Conservation (phyloP, 2,888 invertebrate species). For the Thymelicus lineola region DNA sequence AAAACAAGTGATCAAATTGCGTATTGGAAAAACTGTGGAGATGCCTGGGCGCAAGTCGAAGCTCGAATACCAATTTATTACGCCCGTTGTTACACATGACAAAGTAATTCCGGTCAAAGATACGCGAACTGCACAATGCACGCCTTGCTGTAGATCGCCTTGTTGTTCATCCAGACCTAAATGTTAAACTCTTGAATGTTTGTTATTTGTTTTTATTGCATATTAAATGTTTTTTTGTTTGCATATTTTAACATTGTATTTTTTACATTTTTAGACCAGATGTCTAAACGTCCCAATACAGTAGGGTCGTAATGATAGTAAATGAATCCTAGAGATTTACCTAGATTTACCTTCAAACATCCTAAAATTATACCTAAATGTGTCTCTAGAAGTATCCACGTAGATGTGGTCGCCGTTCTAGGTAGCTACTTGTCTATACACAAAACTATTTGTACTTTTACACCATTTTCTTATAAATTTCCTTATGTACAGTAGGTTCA, state of each 20-base stretch:
- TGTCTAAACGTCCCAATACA: no score
- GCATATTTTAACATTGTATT: constrained; percentile 16
- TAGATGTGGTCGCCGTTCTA: no score
- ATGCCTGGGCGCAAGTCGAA: constrained; percentile 73
- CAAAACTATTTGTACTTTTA: no score
- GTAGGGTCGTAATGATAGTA: no score
- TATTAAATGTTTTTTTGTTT: constrained; percentile 38
- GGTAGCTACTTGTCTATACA: no score
- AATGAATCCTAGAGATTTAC: no score
- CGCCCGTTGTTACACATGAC: constrained; percentile 59
- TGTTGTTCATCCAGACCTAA: constrained; percentile 33
- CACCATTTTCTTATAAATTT: no score
- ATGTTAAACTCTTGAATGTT: constrained; percentile 13
- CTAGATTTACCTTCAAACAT: no score
- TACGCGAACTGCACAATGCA: constrained; percentile 70
- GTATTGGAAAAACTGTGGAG: constrained; percentile 70
- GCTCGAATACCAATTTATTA: constrained; percentile 76
- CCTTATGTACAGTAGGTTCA: no score
- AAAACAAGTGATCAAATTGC: constrained; percentile 72
- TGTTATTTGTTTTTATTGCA: constrained; percentile 21
- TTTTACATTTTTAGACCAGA: no score
- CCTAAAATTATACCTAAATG: no score
- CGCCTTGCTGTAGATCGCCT: constrained; percentile 56
- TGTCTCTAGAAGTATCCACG: no score
- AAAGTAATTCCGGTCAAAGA: constrained; percentile 65